Evolutionary conservation across 2,113 vertebrate genomes (phyloP).

Genomic region (Edolisoma coerulescens): DNA sequence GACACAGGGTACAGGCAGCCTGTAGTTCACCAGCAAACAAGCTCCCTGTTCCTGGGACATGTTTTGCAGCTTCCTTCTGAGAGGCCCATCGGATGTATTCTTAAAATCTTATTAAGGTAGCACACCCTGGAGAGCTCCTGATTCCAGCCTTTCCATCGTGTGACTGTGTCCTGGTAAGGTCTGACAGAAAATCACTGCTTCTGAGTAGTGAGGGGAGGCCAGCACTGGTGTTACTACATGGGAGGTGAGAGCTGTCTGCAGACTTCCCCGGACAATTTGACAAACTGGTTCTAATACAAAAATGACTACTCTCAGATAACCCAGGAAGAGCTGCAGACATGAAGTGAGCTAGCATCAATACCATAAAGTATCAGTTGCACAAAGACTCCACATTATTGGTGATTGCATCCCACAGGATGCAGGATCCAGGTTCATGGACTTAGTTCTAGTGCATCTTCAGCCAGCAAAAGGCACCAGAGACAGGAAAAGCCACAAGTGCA

Average conservation of each 20-base stretch:
- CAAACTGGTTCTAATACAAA: slow-evolving; percentile 12
- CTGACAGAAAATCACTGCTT: slow-evolving; percentile 44
- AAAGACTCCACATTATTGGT: not conserved
- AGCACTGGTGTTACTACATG: not conserved
- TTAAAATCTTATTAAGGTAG: not conserved
- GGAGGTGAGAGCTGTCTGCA: not conserved
- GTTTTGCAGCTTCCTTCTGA: not conserved
- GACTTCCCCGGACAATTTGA: slow-evolving; percentile 1
- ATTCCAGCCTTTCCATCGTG: not conserved
- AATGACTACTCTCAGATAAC: slow-evolving; percentile 26
- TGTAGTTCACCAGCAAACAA: not conserved
- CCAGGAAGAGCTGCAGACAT: not conserved
- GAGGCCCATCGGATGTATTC: not conserved
- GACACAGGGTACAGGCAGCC: not conserved
- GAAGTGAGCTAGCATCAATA: not conserved
- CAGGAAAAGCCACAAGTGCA: not conserved
- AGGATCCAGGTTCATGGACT: not conserved
- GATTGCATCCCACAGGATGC: not conserved
- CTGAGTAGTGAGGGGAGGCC: not conserved
- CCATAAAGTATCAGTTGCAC: not conserved
- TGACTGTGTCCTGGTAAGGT: not conserved
- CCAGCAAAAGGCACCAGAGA: not conserved
- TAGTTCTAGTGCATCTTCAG: not conserved
- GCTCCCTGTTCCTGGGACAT: not conserved
- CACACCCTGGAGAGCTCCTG: not conserved